These are phyloP conservation scores for Potamilus streckersoni DNA, from an alignment of 1,140 invertebrate genomes.

Conservation along the genomic window DNA sequence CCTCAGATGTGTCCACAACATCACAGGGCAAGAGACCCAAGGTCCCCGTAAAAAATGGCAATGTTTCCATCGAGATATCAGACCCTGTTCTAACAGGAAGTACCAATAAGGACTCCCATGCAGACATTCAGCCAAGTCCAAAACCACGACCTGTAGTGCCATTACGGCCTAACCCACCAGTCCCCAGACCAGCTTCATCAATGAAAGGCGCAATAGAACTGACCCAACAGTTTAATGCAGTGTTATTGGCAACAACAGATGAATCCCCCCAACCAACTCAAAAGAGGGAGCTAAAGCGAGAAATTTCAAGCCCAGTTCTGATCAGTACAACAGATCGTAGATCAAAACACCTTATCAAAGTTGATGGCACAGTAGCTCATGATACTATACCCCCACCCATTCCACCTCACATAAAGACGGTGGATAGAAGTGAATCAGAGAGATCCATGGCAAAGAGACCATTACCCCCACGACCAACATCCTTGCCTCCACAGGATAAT, in stretches of 20 bases:
- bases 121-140: constrained; percentile 19
- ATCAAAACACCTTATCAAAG: constrained; percentile 28
- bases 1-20: too few relatives aligned
- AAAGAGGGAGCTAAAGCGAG: constrained; percentile 25
- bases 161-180: constrained; percentile 7
- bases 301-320: constrained; percentile 28
- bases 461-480: constrained; percentile 24
- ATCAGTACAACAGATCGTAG: constrained; percentile 31
- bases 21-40: too few relatives aligned
- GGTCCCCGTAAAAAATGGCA: too few relatives aligned
- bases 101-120: constrained; percentile 15
- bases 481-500: constrained; percentile 25
- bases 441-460: constrained; percentile 4
- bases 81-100: constrained; percentile 21
- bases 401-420: constrained; percentile 14
- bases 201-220: too few relatives aligned
- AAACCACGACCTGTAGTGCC: constrained; percentile 1
- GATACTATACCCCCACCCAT: constrained; percentile 6
- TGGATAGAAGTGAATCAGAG: constrained; percentile 12
- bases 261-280: neutral
- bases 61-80: constrained; percentile 11
- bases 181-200: too few relatives aligned
- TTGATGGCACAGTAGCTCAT: constrained; percentile 5
- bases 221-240: too few relatives aligned
- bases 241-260: too few relatives aligned